Conservation (phyloP, 2,113 vertebrate genomes). For the Fulmarus glacialis region DNA sequence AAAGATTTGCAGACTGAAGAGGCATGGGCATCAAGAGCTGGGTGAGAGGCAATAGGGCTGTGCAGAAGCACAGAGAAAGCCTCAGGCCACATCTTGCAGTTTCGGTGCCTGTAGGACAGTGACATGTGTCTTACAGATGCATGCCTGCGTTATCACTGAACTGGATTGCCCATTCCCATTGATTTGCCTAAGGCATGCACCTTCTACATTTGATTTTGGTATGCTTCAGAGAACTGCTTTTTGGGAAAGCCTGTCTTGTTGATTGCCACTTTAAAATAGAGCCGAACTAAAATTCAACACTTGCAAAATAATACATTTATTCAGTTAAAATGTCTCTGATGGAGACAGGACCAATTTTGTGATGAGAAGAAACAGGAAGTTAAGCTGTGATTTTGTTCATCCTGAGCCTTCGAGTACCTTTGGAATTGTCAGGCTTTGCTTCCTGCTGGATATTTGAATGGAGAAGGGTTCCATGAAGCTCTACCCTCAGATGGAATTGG, state of each 20-base stretch:
- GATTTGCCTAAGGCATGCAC: neutral
- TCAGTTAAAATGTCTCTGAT: neutral
- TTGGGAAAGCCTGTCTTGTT: neutral
- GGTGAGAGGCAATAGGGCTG: neutral
- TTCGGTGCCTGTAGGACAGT: neutral
- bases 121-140: rapidly evolving
- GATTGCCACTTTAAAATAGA: neutral
- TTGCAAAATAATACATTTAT: neutral
- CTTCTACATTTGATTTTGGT: neutral
- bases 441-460: neutral
- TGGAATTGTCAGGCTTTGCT: neutral
- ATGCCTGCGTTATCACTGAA: neutral
- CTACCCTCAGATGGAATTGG: neutral
- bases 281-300: neutral
- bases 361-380: neutral
- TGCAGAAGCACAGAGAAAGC: neutral
- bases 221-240: neutral
- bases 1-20: neutral
- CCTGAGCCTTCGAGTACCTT: neutral
- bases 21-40: neutral
- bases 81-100: neutral
- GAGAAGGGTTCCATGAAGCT: neutral
- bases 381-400: neutral
- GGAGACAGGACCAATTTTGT: neutral
- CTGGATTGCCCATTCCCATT: neutral